Evolutionary conservation across 2,797 vertebrate species (phyloP).

Genomic region (Leuciscus waleckii): DNA sequence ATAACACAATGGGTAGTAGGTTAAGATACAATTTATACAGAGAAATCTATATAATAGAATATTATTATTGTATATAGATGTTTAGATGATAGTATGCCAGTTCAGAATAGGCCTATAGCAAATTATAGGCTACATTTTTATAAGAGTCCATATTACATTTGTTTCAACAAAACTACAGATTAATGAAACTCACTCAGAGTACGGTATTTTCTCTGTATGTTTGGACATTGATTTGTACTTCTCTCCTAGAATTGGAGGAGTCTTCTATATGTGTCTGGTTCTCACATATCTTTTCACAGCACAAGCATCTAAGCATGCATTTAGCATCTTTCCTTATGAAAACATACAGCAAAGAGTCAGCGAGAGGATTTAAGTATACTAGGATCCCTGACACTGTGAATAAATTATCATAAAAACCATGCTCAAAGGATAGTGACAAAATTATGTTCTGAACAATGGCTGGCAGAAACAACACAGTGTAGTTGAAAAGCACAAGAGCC

Average conservation of each 20-base stretch:
- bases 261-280: not conserved
- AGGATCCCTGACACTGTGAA: not conserved
- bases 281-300: not conserved
- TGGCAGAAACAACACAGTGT: constrained; percentile 45
- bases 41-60: not conserved
- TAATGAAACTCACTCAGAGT: not conserved
- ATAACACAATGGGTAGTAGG: not conserved
- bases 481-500: constrained; percentile 46
- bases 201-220: not conserved
- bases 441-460: not conserved
- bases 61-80: not conserved
- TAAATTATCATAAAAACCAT: not conserved
- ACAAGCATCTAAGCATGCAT: constrained; percentile 20
- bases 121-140: not conserved
- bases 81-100: not conserved
- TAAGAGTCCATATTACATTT: not conserved
- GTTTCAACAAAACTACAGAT: not conserved
- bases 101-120: not conserved
- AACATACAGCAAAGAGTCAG: constrained; percentile 56
- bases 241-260: not conserved
- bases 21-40: not conserved
- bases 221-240: constrained; percentile 15
- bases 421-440: not conserved
- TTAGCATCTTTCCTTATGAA: constrained; percentile 53
- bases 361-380: constrained; percentile 44